phyloP scores from a whole-genome alignment of 2,113 vertebrate species.

The Pungitius pungitius region DNA sequence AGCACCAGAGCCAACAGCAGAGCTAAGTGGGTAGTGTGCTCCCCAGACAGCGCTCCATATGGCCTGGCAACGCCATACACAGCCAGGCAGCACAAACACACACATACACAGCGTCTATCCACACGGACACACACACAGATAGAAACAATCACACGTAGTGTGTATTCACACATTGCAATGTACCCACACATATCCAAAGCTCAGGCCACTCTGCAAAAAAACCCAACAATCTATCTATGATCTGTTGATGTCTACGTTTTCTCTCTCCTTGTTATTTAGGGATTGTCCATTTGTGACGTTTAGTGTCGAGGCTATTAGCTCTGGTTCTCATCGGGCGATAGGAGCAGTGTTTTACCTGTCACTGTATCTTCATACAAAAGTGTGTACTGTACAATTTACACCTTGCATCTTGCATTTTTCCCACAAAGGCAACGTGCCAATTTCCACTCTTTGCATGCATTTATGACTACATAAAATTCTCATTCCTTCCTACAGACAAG shows the following conservation, averaged over 20 bases:
- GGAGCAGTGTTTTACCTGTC: not conserved
- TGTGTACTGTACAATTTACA: not conserved
- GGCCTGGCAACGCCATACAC: slow-evolving; percentile 75
- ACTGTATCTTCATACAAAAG: not conserved
- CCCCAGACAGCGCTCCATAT: slow-evolving; percentile 82
- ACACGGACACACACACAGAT: slow-evolving; percentile 32
- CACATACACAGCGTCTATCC: slow-evolving; percentile 52
- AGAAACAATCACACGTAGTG: slow-evolving; percentile 44
- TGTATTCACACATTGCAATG: slow-evolving; percentile 31
- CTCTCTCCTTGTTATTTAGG: not conserved
- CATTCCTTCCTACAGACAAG: not conserved
- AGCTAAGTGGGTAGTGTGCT: slow-evolving; percentile 81
- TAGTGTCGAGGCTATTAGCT: not conserved
- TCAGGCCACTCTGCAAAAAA: not conserved
- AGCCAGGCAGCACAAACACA: slow-evolving; percentile 63
- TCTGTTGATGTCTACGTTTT: not conserved
- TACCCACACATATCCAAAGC: slow-evolving; percentile 28
- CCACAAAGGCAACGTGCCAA: not conserved
- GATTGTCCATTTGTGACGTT: not conserved
- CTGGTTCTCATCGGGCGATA: not conserved
- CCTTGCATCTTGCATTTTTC: not conserved
- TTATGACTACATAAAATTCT: not conserved
- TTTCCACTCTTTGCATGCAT: not conserved
- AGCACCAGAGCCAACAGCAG: slow-evolving; percentile 76
- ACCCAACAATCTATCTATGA: too few relatives aligned